These are phyloP conservation scores for Hystrix cristata DNA, from an alignment of 2,113 vertebrate species.

Conservation along the genomic window DNA sequence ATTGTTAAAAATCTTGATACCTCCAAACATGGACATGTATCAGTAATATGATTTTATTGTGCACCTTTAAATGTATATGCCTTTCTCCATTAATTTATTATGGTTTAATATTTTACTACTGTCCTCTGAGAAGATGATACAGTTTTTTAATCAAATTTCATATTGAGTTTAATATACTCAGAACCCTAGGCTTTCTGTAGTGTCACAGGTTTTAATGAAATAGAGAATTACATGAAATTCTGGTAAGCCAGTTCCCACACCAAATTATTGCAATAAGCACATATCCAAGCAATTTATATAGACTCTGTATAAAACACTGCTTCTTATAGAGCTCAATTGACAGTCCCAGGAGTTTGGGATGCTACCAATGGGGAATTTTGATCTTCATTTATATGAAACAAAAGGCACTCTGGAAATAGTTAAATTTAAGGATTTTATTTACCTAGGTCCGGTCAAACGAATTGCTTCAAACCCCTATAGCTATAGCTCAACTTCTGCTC, in stretches of 20 bases:
- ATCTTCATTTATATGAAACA: constrained; percentile 85
- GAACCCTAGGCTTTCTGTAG: constrained; percentile 83
- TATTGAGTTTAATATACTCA: constrained; percentile 82
- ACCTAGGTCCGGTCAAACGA: constrained; percentile 89
- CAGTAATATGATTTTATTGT: constrained; percentile 67
- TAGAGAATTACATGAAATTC: constrained; percentile 75
- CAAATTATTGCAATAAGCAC: constrained; percentile 82
- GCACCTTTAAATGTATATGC: constrained; percentile 60
- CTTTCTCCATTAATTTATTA: constrained; percentile 83
- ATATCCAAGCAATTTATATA: constrained; percentile 75
- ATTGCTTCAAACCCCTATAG: constrained; percentile 89
- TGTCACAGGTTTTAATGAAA: constrained; percentile 78
- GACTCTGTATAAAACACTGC: constrained; percentile 71
- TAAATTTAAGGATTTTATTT: constrained; percentile 86
- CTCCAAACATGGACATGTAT: constrained; percentile 80
- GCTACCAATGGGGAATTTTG: constrained; percentile 78
- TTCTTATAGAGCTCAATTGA: constrained; percentile 79
- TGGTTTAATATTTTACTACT: constrained; percentile 85
- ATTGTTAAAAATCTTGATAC: constrained; percentile 70
- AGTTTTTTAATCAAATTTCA: constrained; percentile 84
- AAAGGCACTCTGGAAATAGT: constrained; percentile 86
- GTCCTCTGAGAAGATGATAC: constrained; percentile 83
- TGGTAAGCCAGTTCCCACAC: constrained; percentile 71
- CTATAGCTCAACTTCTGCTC: constrained; percentile 88
- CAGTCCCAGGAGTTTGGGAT: constrained; percentile 80